phyloP scores from a whole-genome alignment of 1,140 invertebrate species.

The Drosophila teissieri region DNA sequence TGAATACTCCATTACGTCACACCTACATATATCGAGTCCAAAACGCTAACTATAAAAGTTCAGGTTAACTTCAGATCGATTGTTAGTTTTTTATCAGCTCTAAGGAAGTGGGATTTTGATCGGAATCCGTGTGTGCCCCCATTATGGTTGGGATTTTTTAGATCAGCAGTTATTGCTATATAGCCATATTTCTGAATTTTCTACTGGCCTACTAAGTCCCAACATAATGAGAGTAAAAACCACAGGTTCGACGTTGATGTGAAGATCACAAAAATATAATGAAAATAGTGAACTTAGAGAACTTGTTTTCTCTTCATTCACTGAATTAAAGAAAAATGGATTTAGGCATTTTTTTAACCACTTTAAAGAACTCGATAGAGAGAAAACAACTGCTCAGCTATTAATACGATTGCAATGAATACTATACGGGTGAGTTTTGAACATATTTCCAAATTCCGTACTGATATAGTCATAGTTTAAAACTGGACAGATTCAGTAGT shows the following conservation, averaged over 20 bases:
- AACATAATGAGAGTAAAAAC: slow-evolving; percentile 83
- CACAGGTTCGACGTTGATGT: slow-evolving; percentile 29
- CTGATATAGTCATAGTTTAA: too few species aligned
- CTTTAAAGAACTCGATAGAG: too few species aligned
- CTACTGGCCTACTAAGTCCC: slow-evolving; percentile 85
- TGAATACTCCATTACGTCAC: slow-evolving; percentile 24
- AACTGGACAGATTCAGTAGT: too few species aligned
- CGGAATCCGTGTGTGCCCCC: slow-evolving; percentile 54
- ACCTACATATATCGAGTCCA: not conserved
- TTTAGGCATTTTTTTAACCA: too few species aligned
- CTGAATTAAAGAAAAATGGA: too few species aligned
- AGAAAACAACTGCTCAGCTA: too few species aligned
- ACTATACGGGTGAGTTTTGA: not conserved
- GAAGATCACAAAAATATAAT: not conserved
- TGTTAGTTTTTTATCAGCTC: slow-evolving; percentile 33
- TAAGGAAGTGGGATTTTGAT: slow-evolving; percentile 1
- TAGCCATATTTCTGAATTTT: slow-evolving; percentile 47
- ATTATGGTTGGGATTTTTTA: slow-evolving; percentile 85
- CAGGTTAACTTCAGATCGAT: not conserved
- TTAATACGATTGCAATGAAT: not conserved
- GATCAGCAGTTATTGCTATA: slow-evolving; percentile 81
- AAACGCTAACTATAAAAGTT: slow-evolving; percentile 37
- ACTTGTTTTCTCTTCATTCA: too few species aligned
- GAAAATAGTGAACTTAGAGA: too few species aligned
- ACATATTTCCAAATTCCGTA: too few species aligned